Evolutionary conservation across 2,113 vertebrate genomes (phyloP), one percentile per base, ranked within the genome.

Genomic region (Panurus biarmicus): DNA sequence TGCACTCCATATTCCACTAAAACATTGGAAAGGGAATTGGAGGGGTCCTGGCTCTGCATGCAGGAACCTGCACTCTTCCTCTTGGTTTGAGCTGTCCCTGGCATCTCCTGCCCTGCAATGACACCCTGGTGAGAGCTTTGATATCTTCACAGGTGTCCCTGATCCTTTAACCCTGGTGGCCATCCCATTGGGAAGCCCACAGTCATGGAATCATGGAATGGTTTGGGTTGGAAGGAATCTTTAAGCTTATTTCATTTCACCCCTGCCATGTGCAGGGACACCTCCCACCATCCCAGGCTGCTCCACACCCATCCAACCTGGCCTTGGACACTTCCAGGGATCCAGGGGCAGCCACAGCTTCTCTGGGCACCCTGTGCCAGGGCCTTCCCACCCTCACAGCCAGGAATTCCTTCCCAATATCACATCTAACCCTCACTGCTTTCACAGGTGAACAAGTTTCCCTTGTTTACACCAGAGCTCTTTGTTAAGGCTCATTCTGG

Each of bases 221-320:
- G 22, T 26, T 33, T 44, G 51, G 33, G 22, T 16, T 20, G 22
- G 50, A 57, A 58, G 22, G 58, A 31, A 28, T 5, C 14, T 44
- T 50, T 10, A 31, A 22, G 23, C 6, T 8, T 7, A 13, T 44
- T 47, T 26, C 4, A 3, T 57, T 3, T 33, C 12, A 10, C 1
- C 17, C 21, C 40, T 42, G 40, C 40, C 22, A 8, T 6, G 18
- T 25, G 21, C 45, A 51, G 38, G 33, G 45, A 67, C 74, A 22
- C 3, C 12, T 73, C 2, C 67, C 22, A 58, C 42, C 0, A 2
- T 1, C 26, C 76, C 67, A 66, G 26, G 33, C 0, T 28, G 58
- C 19, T 80, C 67, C 56, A 40, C 1, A 0, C 24, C 16, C 0
- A 0, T 71, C 24, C 36, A 73, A 0, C 19, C 58, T 24, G 26